Evolutionary conservation across 2,888 invertebrate species (phyloP), one percentile per base, ranked within the genome.

Genomic region (Noctua pronuba): DNA sequence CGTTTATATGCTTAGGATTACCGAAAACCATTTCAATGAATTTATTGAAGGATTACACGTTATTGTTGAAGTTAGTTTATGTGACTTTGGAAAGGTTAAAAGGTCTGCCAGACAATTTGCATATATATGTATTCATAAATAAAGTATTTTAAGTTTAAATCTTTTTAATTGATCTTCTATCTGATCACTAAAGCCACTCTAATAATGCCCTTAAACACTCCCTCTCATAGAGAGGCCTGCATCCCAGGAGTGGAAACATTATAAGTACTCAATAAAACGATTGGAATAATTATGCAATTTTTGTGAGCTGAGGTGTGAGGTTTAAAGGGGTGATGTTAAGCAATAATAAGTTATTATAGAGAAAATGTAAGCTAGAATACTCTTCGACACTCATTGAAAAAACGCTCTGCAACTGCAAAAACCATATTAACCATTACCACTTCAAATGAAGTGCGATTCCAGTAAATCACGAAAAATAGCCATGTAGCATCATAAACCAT

Each of bases 401-500:
- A 21, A 3, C 52, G 1, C 24, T 24, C 1, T 24, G n/a, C 52
- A 52, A 8, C 16, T 44, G 16, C 52, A 68, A 55, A n/a, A n/a
- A n/a, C n/a, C n/a, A n/a, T n/a, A n/a, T 38, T 31, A 69, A 55
- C 16, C 8, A 13, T 64, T 18, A 28, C 24, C 7, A 44, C 46
- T 68, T 44, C 24, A 79, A 74, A 69, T 38, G 11, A 62, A 41
- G 21, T 49, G 11, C 31, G 21, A 62, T 74, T 66, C 11, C 41
- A 18, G 21, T 52, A 46, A 62, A 66, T 60, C 44, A 10, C 28
- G 41, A 64, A 69, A 74, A 85, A 64, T 62, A n/a, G 55, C n/a
- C 31, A 13, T 58, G 46, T 49, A 21, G 13, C 35, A 72, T 69
- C 72, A 82, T 88, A 89, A 84, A 89, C 75, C 72, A 85, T 82